These are phyloP conservation scores for Momotus momota DNA, from an alignment of 2,797 vertebrate genomes.

Conservation along the genomic window DNA sequence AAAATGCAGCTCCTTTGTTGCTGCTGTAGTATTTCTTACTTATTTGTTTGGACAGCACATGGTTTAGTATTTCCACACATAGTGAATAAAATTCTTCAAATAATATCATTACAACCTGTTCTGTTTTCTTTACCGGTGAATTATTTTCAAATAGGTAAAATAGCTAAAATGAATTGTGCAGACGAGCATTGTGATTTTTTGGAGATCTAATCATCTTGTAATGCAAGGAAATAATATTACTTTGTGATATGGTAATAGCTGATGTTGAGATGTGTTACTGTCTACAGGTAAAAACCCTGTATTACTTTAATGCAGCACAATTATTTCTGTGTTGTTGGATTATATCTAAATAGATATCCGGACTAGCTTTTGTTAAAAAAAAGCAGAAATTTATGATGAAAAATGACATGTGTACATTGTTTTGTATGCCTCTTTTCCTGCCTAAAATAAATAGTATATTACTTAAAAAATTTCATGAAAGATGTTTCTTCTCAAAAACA, in stretches of 20 bases:
- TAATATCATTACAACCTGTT: background rate
- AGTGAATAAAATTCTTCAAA: slow-evolving; percentile 3
- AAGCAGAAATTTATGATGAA: slow-evolving; percentile 3
- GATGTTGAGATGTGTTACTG: slow-evolving; percentile 40
- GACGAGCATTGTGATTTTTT: background rate
- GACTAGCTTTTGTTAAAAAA: slow-evolving; percentile 33
- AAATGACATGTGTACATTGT: background rate
- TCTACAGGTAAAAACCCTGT: background rate
- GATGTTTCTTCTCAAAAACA: background rate
- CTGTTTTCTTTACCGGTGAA: background rate
- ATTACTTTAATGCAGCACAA: slow-evolving; percentile 46
- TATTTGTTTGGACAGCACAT: background rate
- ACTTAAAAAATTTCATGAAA: slow-evolving; percentile 17
- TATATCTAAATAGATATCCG: slow-evolving; percentile 18
- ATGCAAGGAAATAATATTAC: slow-evolving; percentile 12
- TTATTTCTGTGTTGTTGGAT: slow-evolving; percentile 33
- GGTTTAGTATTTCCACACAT: background rate
- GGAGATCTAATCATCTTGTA: background rate
- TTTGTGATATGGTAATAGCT: slow-evolving; percentile 18
- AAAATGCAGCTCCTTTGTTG: background rate
- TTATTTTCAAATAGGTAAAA: slow-evolving; percentile 18
- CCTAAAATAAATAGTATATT: slow-evolving; percentile 46
- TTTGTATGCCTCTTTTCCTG: background rate
- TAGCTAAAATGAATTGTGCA: slow-evolving; percentile 1
- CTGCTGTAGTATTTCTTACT: background rate